Evolutionary conservation across 1,140 invertebrate genomes (phyloP).

Genomic region (Drosophila albomicans): DNA sequence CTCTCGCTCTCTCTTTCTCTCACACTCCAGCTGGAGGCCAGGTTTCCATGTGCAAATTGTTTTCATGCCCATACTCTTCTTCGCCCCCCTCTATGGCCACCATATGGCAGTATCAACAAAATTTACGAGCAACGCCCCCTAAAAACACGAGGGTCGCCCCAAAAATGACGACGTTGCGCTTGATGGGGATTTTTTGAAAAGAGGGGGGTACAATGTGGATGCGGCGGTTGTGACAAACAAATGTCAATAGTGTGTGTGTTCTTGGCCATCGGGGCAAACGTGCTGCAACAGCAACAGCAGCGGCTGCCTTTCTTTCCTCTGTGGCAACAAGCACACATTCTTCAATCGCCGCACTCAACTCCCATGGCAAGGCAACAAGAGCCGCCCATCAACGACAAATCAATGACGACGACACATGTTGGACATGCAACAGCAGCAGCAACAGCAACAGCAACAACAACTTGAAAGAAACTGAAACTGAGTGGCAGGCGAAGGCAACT

Average conservation of each 20-base stretch:
- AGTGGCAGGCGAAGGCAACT: slow-evolving; percentile 43
- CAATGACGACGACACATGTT: slow-evolving; percentile 83
- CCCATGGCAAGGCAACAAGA: slow-evolving; percentile 46
- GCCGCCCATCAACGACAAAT: slow-evolving; percentile 81
- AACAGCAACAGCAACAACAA: slow-evolving; percentile 21
- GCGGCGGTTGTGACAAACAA: slow-evolving; percentile 75
- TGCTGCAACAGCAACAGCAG: slow-evolving; percentile 2
- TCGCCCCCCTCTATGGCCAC: neutral
- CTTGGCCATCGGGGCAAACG: slow-evolving; percentile 12
- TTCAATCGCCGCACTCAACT: neutral
- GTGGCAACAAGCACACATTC: too few species aligned
- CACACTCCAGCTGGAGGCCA: slow-evolving; percentile 2
- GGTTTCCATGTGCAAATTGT: slow-evolving; percentile 59
- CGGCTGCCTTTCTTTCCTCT: neutral
- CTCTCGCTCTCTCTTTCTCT: neutral
- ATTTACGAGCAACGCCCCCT: slow-evolving; percentile 70
- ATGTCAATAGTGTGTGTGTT: slow-evolving; percentile 70
- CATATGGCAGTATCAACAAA: slow-evolving; percentile 6
- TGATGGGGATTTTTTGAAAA: neutral
- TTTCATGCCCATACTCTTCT: slow-evolving; percentile 51
- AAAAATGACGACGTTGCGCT: slow-evolving; percentile 3
- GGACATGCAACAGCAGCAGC: slow-evolving; percentile 65
- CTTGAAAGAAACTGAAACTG: slow-evolving; percentile 59
- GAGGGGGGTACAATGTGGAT: slow-evolving; percentile 8
- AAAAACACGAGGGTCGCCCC: slow-evolving; percentile 52